These are phyloP conservation scores for Apamea monoglypha DNA, from an alignment of 2,888 invertebrate species.

Conservation along the genomic window DNA sequence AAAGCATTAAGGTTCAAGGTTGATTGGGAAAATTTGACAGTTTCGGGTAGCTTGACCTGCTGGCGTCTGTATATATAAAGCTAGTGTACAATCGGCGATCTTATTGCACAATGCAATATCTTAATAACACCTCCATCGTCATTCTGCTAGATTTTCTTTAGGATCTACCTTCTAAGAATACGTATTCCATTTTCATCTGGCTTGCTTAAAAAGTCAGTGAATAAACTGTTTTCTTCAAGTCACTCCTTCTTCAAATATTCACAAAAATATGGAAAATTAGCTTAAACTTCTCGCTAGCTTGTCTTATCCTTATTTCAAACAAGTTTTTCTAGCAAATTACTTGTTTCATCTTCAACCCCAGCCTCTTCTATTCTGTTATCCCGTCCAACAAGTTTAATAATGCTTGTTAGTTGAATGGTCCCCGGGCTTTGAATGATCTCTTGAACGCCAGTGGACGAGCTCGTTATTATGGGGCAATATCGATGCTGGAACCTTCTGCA, in stretches of 20 bases:
- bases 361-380: constrained; percentile 5
- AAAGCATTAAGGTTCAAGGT: no score
- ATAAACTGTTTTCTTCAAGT: no score
- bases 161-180: background rate
- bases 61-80: no score
- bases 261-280: background rate
- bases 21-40: no score
- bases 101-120: background rate
- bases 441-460: constrained; percentile 16
- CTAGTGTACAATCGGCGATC: background rate
- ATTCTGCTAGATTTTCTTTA: background rate
- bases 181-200: no score
- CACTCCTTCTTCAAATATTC: background rate
- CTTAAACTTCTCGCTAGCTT: background rate
- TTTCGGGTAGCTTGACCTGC: no score
- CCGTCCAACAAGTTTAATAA: constrained; percentile 36
- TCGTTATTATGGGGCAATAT: constrained; percentile 19
- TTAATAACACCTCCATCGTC: background rate
- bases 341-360: constrained; percentile 11
- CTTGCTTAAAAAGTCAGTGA: background rate
- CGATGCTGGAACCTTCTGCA: background rate
- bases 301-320: background rate
- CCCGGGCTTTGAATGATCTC: constrained; percentile 36
- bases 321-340: background rate
- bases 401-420: constrained; percentile 37